Evolutionary conservation across 2,888 invertebrate species (phyloP), one percentile per base, ranked within the genome.

Genomic region (Polydrusus pterygomalis): DNA sequence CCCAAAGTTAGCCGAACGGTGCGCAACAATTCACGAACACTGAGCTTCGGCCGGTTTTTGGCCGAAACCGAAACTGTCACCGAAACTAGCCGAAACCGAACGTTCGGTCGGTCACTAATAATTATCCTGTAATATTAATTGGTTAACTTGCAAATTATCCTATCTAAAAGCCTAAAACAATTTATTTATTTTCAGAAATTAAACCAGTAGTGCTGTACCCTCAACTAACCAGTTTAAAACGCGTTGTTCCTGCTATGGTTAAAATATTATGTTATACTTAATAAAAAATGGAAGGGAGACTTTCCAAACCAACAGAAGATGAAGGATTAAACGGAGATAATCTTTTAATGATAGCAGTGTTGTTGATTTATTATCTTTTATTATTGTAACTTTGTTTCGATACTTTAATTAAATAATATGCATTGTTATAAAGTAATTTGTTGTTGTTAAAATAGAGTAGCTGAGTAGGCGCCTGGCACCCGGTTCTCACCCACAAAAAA

Each of bases 331-430:
- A 45, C 17, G 15, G 13, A 45, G 69, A 69, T 69, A 64, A 47
- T 45, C 3, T 72, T 47, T 58, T 72, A 65, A 72, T 72, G 72
- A 18, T 72, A 65, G 72, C 72, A 34, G 38, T 65, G 11, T 72
- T 72, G 65, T 72, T 72, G 34, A 56, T 72, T 65, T 65, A 72
- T 65, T 72, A 71, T n/a, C 71, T 71, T 47, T 64, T 72, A 72
- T 58, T 72, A 65, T 56, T 72, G 65, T 72, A 65, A 65, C 20
- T 64, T 40, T 64, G 20, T 54, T 67, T 34, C 6, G 8, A 20
- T 6, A 30, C 2, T 30, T 54, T 30, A 30, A 51, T 20, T 25
- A 25, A 54, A 54, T 11, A n/a, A 54, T 30, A n/a, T 25, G 25
- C 6, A 25, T 51, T 54, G 54, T 54, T 47, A 47, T 47, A 3